phyloP scores from a whole-genome alignment of 30 jellyfish, hydroid and myxozoan species.

The Pseudorhiza aurosa region DNA sequence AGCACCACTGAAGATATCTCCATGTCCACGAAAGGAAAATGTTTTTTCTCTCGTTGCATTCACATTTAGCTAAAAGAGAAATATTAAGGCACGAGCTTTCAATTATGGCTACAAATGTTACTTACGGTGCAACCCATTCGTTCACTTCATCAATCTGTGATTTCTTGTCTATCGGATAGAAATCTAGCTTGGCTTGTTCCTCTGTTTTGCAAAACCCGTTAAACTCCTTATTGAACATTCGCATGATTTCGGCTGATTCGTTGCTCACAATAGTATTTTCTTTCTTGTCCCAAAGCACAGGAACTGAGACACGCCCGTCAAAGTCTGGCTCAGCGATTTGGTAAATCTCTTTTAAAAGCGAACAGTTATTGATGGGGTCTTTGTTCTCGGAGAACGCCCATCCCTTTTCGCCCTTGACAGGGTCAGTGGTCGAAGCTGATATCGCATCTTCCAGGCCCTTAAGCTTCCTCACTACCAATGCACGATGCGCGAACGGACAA shows the following conservation, averaged over 20 bases:
- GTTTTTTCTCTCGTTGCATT: too few species aligned
- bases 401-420: conserved; percentile 61
- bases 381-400: conserved; percentile 70
- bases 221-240: conserved; percentile 83
- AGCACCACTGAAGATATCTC: too few species aligned
- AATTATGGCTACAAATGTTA: too few species aligned
- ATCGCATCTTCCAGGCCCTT: conserved; percentile 89
- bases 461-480: conserved; percentile 40
- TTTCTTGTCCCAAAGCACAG: conserved; percentile 87
- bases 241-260: conserved; percentile 84
- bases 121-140: conserved; percentile 81
- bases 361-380: conserved; percentile 72
- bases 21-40: too few species aligned
- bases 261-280: conserved; percentile 76
- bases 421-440: conserved; percentile 66
- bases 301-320: conserved; percentile 86
- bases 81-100: too few species aligned
- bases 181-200: conserved; percentile 69
- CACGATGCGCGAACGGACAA: conserved; percentile 92
- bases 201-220: conserved; percentile 72
- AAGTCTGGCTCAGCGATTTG: conserved; percentile 81
- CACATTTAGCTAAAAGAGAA: too few species aligned
- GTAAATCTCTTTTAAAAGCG: conserved; percentile 65
- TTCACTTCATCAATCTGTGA: conserved; percentile 77
- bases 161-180: conserved; percentile 71